A percentile compares a stretch with the other conserved stretches of the same genome.
Evolutionary conservation across 2,888 invertebrate species (phyloP).

Genomic region (Xestia ashworthii): DNA sequence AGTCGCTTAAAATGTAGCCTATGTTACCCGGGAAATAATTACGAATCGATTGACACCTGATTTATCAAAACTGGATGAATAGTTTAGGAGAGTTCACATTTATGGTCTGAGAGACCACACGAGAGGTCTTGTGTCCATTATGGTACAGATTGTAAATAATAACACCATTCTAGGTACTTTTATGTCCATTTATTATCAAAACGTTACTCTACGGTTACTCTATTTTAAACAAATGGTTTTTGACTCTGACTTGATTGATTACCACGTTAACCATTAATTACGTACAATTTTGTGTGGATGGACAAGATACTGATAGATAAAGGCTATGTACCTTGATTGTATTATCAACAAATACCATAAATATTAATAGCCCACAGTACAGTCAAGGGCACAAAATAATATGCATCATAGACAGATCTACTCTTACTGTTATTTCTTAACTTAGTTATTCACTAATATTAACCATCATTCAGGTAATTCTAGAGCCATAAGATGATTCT

Average conservation of each 20-base stretch:
- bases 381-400: neutral
- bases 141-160: neutral
- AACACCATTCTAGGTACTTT: neutral
- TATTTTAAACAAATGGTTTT: constrained; percentile 2
- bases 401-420: neutral
- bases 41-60: too few species aligned
- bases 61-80: too few species aligned
- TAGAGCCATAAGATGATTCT: neutral
- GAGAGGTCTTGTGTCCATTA: too few species aligned
- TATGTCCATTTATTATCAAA: neutral
- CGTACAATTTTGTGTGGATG: constrained; percentile 29
- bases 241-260: constrained; percentile 15
- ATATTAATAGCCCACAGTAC: neutral
- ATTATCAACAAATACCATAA: constrained; percentile 18
- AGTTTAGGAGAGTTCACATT: too few species aligned
- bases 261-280: constrained; percentile 7
- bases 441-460: neutral
- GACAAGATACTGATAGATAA: neutral
- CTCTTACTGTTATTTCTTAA: neutral
- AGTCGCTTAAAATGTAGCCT: too few species aligned
- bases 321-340: constrained; percentile 13
- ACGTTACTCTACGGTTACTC: neutral
- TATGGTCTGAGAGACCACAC: too few species aligned
- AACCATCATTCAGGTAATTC: neutral
- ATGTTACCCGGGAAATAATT: too few species aligned